Evolutionary conservation across 2,888 invertebrate species (phyloP), one percentile per base, ranked within the genome.

Genomic region (Isoperla grammatica): DNA sequence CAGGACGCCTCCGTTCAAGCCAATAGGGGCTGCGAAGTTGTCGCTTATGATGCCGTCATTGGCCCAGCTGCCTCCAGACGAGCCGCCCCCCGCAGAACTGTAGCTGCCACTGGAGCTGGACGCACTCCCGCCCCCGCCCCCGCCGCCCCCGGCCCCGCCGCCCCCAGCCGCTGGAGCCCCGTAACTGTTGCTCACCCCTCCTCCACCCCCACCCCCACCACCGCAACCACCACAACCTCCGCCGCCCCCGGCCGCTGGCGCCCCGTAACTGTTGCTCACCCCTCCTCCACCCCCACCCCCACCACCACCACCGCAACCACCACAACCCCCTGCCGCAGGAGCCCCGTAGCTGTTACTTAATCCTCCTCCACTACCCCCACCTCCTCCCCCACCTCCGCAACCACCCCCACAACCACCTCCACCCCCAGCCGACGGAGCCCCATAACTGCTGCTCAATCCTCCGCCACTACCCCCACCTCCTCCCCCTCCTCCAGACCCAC

Each of bases 331-430:
- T 12, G 6, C 23, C 1, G 22, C 9, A 6, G 46, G 54, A 9
- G 55, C 54, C 5, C 55, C 46, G 22, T 59, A 59, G 39, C 45
- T 35, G 15, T 45, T 22, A 13, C 55, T 54, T 6, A 19, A 35
- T 13, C 48, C 23, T 3, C 55, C 53, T 15, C 45, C 43, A 48
- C 29, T n/a, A 13, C 42, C 39, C 11, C 57, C 57, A 13, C 57
- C 45, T n/a, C 57, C 57, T 23, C 48, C 57, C 29, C 29, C 35
- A 13, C 50, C 9, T 12, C 43, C 56, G 15, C 39, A 12, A 39
- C 54, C 54, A 9, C 54, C 54, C 4, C 40, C 56, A 23, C 42
- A 13, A 9, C 29, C 29, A n/a, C 46, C 35, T 12, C 35, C 17
- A 12, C 40, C 39, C 2, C 56, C 56, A 2, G 23, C 46, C n/a